phyloP scores from a whole-genome alignment of 2,797 vertebrate genomes.

The Sebastes miniatus region DNA sequence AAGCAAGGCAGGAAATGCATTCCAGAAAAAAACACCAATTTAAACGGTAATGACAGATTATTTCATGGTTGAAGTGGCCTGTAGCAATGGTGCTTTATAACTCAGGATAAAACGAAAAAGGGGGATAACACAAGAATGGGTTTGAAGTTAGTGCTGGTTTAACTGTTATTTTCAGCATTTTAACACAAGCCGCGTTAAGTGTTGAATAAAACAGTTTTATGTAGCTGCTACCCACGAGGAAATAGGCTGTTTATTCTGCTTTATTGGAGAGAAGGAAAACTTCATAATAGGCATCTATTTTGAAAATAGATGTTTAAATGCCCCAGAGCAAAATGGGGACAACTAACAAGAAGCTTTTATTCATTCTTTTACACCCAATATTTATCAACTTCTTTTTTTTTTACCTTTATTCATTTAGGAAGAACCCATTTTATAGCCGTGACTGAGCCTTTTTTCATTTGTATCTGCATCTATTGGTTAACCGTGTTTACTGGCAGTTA shows the following conservation, averaged over 20 bases:
- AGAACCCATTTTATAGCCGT: background rate
- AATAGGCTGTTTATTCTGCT: background rate
- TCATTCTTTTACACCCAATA: background rate
- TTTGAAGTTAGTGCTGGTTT: background rate
- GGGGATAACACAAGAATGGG: background rate
- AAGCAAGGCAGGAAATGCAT: background rate
- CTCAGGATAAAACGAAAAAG: background rate
- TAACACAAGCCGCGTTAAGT: background rate
- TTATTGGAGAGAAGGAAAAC: background rate
- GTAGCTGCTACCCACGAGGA: background rate
- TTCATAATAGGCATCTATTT: background rate
- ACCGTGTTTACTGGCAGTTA: constrained; percentile 13
- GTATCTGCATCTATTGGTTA: background rate
- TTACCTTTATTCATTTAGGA: background rate
- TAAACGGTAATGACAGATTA: background rate
- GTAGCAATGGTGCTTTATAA: background rate
- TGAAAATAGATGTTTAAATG: background rate
- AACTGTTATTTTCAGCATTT: background rate
- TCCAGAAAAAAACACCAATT: background rate
- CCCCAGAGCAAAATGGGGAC: background rate
- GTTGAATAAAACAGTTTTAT: background rate
- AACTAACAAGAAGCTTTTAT: background rate
- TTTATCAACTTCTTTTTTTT: background rate
- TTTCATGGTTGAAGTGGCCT: background rate
- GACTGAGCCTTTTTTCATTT: background rate